phyloP scores from a whole-genome alignment of 2,797 vertebrate species.

The Pipistrellus pygmaeus region DNA sequence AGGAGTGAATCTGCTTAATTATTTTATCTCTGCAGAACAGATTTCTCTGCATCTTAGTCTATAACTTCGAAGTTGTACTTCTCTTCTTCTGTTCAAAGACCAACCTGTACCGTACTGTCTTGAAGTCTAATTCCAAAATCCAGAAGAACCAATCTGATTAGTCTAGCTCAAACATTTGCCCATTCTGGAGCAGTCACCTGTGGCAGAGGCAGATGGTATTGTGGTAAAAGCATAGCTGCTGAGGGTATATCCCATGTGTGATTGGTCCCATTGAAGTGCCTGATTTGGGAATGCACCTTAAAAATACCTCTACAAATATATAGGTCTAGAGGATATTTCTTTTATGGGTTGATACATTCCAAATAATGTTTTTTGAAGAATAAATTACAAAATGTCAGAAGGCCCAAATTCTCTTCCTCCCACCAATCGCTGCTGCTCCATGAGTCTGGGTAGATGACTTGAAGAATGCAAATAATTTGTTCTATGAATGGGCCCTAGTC shows the following conservation, averaged over 20 bases:
- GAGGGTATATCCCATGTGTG: accelerated
- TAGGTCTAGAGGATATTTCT: background rate
- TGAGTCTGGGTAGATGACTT: background rate
- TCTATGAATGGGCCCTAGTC: background rate
- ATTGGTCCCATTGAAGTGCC: background rate
- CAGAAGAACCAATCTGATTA: background rate
- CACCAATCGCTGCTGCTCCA: background rate
- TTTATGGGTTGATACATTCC: background rate
- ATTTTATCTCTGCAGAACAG: background rate
- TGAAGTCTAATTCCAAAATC: background rate
- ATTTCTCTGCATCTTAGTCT: background rate
- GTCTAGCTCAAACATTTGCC: background rate
- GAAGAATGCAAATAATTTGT: background rate
- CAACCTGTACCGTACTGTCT: background rate
- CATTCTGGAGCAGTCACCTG: background rate
- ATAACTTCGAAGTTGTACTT: background rate
- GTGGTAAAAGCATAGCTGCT: background rate
- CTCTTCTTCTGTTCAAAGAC: background rate
- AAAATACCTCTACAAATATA: background rate
- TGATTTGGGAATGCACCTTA: background rate
- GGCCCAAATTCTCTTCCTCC: background rate
- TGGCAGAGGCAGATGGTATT: background rate
- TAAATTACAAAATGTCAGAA: background rate
- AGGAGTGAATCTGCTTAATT: background rate
- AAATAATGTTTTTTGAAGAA: background rate